These are phyloP conservation scores for Heliothis peltigera DNA, from an alignment of 2,888 invertebrate genomes.

Conservation along the genomic window DNA sequence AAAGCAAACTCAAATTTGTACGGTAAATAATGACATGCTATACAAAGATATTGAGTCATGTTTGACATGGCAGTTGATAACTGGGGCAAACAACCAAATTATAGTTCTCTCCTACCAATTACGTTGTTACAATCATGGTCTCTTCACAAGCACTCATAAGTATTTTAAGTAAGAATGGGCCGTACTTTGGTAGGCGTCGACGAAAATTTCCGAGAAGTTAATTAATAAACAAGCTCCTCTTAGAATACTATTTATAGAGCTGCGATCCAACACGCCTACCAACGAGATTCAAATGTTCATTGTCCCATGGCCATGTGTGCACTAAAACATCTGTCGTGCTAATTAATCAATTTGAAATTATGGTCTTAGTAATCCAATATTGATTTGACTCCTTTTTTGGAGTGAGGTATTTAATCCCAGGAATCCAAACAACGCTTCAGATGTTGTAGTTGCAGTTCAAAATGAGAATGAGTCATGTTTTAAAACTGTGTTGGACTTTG, in stretches of 20 bases:
- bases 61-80: conserved; percentile 21
- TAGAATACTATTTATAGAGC: conserved; percentile 66
- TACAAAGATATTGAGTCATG: conserved; percentile 6
- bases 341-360: conserved; percentile 46
- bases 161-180: conserved; percentile 32
- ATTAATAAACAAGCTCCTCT: conserved; percentile 65
- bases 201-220: conserved; percentile 57
- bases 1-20: conserved; percentile 1
- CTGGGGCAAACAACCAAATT: conserved; percentile 41
- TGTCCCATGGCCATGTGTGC: conserved; percentile 49
- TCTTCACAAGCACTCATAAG: conserved; percentile 17
- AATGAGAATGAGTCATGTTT: conserved; percentile 43
- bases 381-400: conserved; percentile 23
- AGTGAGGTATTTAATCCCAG: conserved; percentile 15
- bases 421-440: conserved; percentile 34
- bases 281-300: conserved; percentile 41
- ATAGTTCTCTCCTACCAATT: conserved; percentile 23
- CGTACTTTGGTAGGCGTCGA: conserved; percentile 36
- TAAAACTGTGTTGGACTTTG: conserved; percentile 45
- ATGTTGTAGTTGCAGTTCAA: conserved; percentile 19
- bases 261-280: conserved; percentile 31
- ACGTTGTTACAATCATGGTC: conserved; percentile 39
- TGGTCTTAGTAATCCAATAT: conserved; percentile 30
- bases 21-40: conserved; percentile 24
- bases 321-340: conserved; percentile 41